Evolutionary conservation across 2,113 vertebrate species (phyloP), one percentile per base, ranked within the genome.

Genomic region (Orycteropus afer): DNA sequence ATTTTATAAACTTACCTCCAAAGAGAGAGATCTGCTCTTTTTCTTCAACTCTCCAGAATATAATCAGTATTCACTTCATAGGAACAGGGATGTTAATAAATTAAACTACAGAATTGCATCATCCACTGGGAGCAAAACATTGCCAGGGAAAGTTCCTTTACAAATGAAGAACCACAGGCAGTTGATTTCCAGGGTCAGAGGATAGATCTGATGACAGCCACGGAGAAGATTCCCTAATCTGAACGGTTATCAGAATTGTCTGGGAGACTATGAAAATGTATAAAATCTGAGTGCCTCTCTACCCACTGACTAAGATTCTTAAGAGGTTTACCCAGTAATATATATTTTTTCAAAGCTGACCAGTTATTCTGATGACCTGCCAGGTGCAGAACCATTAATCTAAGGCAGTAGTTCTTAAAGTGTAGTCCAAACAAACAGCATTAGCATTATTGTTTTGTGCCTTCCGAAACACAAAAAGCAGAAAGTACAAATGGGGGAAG

Each of bases 1-100:
- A 86, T 93, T 92, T 97, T 91, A 94, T 95, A 95, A 97, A 94
- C 29, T 73, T 86, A 55, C 17, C 55, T 65, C 84, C 73, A 95
- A 91, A 97, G 86, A 89, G 76, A 91, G 51, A 86, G 34, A n/a
- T 71, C 40, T 88, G 76, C 63, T 94, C 77, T 96, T 90, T 96
- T 82, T 45, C 45, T 85, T 82, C 37, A 91, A 81, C 94, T 94
- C 85, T 87, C 25, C 40, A 93, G 65, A 91, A 74, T 74, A 37
- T 20, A 91, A 93, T 93, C 91, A 96, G 93, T 84, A 96, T 49
- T 42, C 69, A 93, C 55, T 92, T 95, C 67, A 83, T 89, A 95
- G 82, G 67, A 95, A 92, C 2, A 14, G 89, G 57, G 12, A 80
- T 81, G 65, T 93, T 94, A 94, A 96, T 95, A 95, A 95, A 94